Evolutionary conservation across 1,140 invertebrate genomes (phyloP).

Genomic region (Conus ventricosus): DNA sequence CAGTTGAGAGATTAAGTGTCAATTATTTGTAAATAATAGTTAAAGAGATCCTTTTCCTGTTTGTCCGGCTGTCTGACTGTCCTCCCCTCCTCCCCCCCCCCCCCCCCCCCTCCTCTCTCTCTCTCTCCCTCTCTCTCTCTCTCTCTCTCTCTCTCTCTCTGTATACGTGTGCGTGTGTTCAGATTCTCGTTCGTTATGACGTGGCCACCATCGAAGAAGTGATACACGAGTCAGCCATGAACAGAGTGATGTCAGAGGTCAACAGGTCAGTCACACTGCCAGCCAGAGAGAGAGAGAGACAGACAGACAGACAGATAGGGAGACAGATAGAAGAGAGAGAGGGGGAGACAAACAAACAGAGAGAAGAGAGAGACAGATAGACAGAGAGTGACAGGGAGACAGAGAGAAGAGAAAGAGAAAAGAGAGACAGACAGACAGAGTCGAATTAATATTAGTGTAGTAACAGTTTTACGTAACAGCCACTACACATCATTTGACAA

Average conservation of each 20-base stretch:
- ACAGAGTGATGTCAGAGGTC: background rate
- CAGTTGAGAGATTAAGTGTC: background rate
- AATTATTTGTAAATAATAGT: background rate
- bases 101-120: background rate
- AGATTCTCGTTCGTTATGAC: constrained; percentile 26
- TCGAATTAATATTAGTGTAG: too few relatives aligned
- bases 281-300: too few relatives aligned
- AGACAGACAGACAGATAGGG: too few relatives aligned
- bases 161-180: background rate
- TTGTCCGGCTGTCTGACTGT: background rate
- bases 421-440: too few relatives aligned
- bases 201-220: constrained; percentile 29
- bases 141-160: background rate
- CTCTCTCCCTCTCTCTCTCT: constrained; percentile 1
- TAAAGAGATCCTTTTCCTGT: too few relatives aligned
- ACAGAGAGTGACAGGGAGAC: too few relatives aligned
- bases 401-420: too few relatives aligned
- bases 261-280: constrained; percentile 1
- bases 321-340: too few relatives aligned
- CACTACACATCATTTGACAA: too few relatives aligned
- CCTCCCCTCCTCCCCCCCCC: background rate
- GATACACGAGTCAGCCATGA: background rate
- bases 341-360: too few relatives aligned
- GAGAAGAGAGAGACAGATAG: too few relatives aligned
- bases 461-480: too few relatives aligned